Percentiles rank a stretch among this genome's conserved stretches.
Evolutionary conservation across 2,113 vertebrate species (phyloP).

Genomic region (Bos indicus): DNA sequence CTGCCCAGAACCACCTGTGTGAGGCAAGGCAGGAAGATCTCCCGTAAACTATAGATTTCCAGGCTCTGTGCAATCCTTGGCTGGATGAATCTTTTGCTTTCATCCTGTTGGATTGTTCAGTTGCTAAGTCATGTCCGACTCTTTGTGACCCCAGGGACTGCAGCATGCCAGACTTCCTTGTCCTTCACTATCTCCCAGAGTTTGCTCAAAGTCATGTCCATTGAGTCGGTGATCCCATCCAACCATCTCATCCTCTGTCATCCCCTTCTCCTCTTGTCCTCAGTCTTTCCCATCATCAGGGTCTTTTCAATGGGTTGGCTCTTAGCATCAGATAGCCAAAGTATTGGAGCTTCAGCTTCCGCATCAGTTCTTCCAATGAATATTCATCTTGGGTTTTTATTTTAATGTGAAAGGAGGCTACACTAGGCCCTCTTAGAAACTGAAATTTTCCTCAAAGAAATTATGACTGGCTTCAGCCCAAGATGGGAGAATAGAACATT

Average conservation of each 20-base stretch:
- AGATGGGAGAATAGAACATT: not conserved
- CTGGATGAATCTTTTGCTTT: not conserved
- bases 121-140: not conserved
- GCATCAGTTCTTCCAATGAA: not conserved
- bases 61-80: not conserved
- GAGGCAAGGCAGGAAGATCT: not conserved
- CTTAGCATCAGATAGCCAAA: not conserved
- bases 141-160: not conserved
- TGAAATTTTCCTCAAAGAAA: not conserved
- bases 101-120: not conserved
- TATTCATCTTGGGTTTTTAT: not conserved
- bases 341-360: not conserved
- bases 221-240: not conserved
- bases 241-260: not conserved
- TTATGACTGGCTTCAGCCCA: not conserved
- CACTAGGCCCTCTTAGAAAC: not conserved
- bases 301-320: not conserved
- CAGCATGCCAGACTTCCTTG: not conserved
- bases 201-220: not conserved
- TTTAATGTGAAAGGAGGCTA: not conserved
- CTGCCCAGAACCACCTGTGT: not conserved
- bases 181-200: not conserved
- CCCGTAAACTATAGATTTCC: not conserved
- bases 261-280: not conserved
- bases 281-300: not conserved